Base-by-base conservation (phyloP, 2,888 invertebrate species). In the Acleris holmiana region DNA sequence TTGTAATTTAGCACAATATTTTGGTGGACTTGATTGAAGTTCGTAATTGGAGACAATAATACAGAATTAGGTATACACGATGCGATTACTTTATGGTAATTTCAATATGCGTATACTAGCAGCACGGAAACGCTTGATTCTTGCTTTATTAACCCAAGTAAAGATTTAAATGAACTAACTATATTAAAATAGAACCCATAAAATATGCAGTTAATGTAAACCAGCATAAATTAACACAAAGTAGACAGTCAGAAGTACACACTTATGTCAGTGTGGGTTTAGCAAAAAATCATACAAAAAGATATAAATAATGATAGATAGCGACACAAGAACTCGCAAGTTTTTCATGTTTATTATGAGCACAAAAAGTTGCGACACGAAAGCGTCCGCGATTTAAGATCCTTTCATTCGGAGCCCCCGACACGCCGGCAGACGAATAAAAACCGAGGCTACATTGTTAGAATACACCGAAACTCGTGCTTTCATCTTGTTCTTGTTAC, bases 371-470 rank as follows among this genome's bases (percentile, higher is more conserved):
- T 15, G 25, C 48, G 58, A 53, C 58, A 49, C 53, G 35, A 13
- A 55, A 55, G 21, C 44, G 44, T 44, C 29, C 48, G 0, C 41
- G 57, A 35, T 40, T 19, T 55, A 58, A 59, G 49, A 60, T 55
- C 46, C 44, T 55, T 65, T 60, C 35, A 29, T n/a, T 17, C 19
- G 48, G 47, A 40, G 40, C 41, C 41, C 40, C 48, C 46, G 41
- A 49, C 58, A 47, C 21, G 48, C 25, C 40, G 48, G 17, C 53
- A 58, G 59, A 59, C 44, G 59, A 65, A 65, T 65, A 65, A 65
- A 55, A 65, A 64, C 40, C 40, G 56, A 51, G 50, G 46, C 49
- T 60, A 60, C 65, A 60, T 60, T 65, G 49, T 64, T 55, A 65
- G 49, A 49, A 55, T 60, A 55, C 46, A 46, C 65, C 29, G n/a